Evolutionary conservation across 35 echinoderm and acorn worm genomes (phyloP), one percentile per base, ranked within the genome.

Genomic region (Eucidaris tribuloides): DNA sequence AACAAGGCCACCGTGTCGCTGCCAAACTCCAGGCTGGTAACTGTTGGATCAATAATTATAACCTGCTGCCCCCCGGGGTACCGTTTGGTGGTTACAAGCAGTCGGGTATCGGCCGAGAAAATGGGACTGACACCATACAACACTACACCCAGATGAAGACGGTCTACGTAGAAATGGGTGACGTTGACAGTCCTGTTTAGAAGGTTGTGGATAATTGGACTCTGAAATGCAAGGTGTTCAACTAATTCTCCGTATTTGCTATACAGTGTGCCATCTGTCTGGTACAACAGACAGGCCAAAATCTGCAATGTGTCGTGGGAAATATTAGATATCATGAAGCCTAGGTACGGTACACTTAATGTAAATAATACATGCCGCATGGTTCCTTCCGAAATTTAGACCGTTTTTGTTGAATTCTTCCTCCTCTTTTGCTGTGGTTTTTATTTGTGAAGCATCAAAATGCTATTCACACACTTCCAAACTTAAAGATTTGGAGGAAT

Each of bases 71-170:
- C 2, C 65, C 65, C 0, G 93, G 89, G 30, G 42, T 91, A 36
- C 93, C 93, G 4, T 96, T 96, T 52, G 93, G 93, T 4, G 93
- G 93, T 3, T 96, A 83, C 80, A 96, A 96, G 58, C 79, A 96
- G 65, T 96, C 93, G 0, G 93, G 93, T 13, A 48, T 91, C 4
- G 93, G 93, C 37, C 48, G 93, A 58, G 93, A 96, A 50, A 91
- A 87, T 22, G 93, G 81, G 15, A 44, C 54, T 4, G 89, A 58
- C 13, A 83, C 93, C 52, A 87, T 96, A 19, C 68, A 91, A 7
- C 56, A 78, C 35, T 96, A 81, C 74, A 91, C 93, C 7, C 93
- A 96, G 64, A 41, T 80, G 30, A 96, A 96, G 58, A 96, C 78
- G 29, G 89, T 96, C 20, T 96, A 96, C 71, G 71, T 96, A 42